Evolutionary conservation across 30 jellyfish, hydroid and myxozoan genomes (phyloP).

Genomic region (Chironex yamaguchii): DNA sequence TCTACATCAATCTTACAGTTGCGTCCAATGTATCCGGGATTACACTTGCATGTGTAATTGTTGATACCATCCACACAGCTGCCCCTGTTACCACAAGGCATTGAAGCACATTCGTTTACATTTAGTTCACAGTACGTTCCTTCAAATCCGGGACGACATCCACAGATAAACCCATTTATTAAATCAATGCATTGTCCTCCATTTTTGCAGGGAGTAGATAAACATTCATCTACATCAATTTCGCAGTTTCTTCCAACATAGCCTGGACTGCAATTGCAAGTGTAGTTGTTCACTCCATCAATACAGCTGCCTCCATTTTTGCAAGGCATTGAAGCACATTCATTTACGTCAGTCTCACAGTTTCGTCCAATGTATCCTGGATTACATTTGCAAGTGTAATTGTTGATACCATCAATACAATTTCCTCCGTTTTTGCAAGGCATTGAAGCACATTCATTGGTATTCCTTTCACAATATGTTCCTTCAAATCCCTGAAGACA

Average conservation of each 20-base stretch:
- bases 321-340: slow-evolving; percentile 61
- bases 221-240: slow-evolving; percentile 46
- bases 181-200: slow-evolving; percentile 59
- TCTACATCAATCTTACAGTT: slow-evolving; percentile 54
- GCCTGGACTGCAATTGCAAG: slow-evolving; percentile 47
- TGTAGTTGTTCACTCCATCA: slow-evolving; percentile 35
- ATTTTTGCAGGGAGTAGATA: slow-evolving; percentile 38
- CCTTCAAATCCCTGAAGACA: slow-evolving; percentile 51
- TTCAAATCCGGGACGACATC: slow-evolving; percentile 53
- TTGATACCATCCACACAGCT: slow-evolving; percentile 60
- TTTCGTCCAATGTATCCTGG: slow-evolving; percentile 33
- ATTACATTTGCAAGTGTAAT: neutral
- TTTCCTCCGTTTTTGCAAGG: slow-evolving; percentile 57
- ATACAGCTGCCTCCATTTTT: slow-evolving; percentile 62
- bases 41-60: slow-evolving; percentile 53
- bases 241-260: slow-evolving; percentile 28
- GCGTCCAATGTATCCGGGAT: slow-evolving; percentile 56
- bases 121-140: slow-evolving; percentile 57
- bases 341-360: slow-evolving; percentile 41
- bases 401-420: slow-evolving; percentile 6
- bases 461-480: slow-evolving; percentile 11
- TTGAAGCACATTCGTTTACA: slow-evolving; percentile 57
- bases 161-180: slow-evolving; percentile 58
- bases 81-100: slow-evolving; percentile 68
- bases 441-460: slow-evolving; percentile 40